Conservation (phyloP, 2,888 invertebrate species). For the Cephus pygmeus region DNA sequence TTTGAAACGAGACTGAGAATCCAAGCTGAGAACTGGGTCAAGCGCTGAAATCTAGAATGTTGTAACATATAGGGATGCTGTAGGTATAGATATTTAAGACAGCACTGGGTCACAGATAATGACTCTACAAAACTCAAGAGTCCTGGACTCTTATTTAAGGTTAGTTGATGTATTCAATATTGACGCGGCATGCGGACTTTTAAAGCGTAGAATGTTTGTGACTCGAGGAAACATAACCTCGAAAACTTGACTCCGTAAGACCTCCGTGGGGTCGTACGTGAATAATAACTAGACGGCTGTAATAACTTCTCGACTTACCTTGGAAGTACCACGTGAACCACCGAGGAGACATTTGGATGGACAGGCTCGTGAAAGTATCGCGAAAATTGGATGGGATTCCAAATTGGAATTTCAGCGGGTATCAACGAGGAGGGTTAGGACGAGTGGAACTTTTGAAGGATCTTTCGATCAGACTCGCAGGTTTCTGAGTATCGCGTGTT, state of each 20-base stretch:
- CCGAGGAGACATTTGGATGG: not conserved
- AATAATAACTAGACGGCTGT: not conserved
- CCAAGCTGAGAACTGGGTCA: conserved; percentile 48
- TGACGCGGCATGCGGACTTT: not conserved
- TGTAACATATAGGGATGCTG: conserved; percentile 28
- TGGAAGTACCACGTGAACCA: not conserved
- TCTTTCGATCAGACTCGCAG: not conserved
- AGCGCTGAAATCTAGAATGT: conserved; percentile 45
- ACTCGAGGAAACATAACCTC: not conserved
- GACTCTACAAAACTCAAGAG: not conserved
- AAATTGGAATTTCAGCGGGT: not conserved
- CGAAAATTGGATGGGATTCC: not conserved
- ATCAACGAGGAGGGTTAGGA: not conserved
- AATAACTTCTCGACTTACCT: not conserved
- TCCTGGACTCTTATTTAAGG: not conserved
- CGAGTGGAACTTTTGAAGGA: not conserved
- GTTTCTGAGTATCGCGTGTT: not conserved
- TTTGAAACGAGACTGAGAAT: conserved; percentile 46
- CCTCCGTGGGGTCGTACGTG: not conserved
- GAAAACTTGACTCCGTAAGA: not conserved
- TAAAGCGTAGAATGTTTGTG: not conserved
- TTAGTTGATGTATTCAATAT: not conserved
- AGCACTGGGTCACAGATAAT: not conserved
- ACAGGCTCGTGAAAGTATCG: not conserved
- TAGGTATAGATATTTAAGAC: not conserved